Evolutionary conservation across 2,113 vertebrate species (phyloP).

Genomic region (Cryptomyrus ogoouensis): DNA sequence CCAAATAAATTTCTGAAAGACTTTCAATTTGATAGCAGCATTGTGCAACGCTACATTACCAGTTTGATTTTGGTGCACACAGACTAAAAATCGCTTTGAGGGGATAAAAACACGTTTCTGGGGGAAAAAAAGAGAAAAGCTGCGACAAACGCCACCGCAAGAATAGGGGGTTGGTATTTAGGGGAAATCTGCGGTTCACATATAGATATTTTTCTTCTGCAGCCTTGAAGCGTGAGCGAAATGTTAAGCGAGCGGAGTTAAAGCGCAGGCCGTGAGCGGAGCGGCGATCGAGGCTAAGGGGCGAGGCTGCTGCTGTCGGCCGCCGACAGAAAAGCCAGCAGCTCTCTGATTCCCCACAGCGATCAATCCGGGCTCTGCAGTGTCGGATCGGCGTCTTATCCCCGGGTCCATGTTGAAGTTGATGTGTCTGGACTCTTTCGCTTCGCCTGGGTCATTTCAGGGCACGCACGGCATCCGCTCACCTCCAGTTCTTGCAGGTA

Average conservation of each 20-base stretch:
- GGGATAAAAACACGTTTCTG: not conserved
- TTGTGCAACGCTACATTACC: not conserved
- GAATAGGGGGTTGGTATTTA: not conserved
- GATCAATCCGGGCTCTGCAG: slow-evolving; percentile 44
- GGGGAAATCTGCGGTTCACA: not conserved
- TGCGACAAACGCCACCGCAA: not conserved
- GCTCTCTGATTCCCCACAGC: slow-evolving; percentile 54
- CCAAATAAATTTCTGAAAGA: not conserved
- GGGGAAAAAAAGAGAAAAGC: not conserved
- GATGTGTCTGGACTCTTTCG: slow-evolving; percentile 24
- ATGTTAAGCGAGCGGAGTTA: not conserved
- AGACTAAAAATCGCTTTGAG: not conserved
- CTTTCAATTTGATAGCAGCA: not conserved
- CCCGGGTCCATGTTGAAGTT: slow-evolving; percentile 46
- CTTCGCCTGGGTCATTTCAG: slow-evolving; percentile 57
- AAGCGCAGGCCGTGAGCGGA: not conserved
- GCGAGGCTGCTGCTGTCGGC: slow-evolving; percentile 22
- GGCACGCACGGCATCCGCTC: slow-evolving; percentile 49
- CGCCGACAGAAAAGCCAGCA: slow-evolving; percentile 34
- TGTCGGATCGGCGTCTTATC: slow-evolving; percentile 31
- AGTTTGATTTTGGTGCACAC: not conserved
- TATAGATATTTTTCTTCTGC: not conserved
- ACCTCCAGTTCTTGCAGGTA: slow-evolving; percentile 29
- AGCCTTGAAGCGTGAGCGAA: not conserved
- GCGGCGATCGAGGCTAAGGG: not conserved